Evolutionary conservation across 2,113 vertebrate species (phyloP).

Genomic region (Cervus canadensis): DNA sequence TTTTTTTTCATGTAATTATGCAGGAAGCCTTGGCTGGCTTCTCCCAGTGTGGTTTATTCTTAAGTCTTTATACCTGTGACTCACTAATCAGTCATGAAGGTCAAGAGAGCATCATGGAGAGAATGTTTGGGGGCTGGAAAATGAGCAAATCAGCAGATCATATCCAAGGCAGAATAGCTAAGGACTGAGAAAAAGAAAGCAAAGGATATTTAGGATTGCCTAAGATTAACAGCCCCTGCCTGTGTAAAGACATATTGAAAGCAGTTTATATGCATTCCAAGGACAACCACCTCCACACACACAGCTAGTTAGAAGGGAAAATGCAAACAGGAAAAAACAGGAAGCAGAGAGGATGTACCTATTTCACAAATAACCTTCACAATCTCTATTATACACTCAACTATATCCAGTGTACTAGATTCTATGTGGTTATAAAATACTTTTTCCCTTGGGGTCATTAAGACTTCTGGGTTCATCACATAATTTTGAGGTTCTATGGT

Average conservation of each 20-base stretch:
- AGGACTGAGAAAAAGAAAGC: not conserved
- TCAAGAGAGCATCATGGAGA: not conserved
- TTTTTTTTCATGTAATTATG: not conserved
- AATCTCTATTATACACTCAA: not conserved
- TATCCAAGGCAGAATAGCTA: not conserved
- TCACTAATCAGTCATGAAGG: not conserved
- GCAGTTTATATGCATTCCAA: not conserved
- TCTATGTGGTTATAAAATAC: not conserved
- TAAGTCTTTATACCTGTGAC: not conserved
- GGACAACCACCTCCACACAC: not conserved
- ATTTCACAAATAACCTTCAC: not conserved
- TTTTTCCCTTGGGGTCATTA: not conserved
- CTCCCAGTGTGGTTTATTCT: not conserved
- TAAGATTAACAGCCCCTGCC: not conserved
- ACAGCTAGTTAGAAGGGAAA: not conserved
- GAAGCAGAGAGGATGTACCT: not conserved
- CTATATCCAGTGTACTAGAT: not conserved
- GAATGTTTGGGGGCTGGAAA: not conserved
- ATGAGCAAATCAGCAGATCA: not conserved
- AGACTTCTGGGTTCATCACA: not conserved
- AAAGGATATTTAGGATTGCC: not conserved
- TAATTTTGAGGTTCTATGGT: not conserved
- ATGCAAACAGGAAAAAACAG: not conserved
- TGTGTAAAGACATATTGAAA: not conserved
- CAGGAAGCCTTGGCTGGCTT: not conserved